Percentiles rank a stretch among this genome's conserved stretches.
phyloP scores from a whole-genome alignment of 1,140 invertebrate species.

The Colletes gigas region DNA sequence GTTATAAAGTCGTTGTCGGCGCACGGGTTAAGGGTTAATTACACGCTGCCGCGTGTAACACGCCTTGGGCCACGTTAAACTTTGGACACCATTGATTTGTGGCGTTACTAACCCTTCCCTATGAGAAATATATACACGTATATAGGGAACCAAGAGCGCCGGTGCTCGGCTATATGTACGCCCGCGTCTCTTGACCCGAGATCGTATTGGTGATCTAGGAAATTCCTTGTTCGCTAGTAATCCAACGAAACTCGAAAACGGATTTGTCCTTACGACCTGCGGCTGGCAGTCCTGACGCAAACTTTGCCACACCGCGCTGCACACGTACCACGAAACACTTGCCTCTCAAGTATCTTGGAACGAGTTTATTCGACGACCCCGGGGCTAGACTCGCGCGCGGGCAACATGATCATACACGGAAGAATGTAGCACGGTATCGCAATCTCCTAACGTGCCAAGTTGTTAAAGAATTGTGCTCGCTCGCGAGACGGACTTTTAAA shows the following conservation, averaged over 20 bases:
- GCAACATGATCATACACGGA: constrained; percentile 44
- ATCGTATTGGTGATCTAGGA: constrained; percentile 65
- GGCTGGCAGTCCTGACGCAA: constrained; percentile 62
- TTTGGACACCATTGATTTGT: constrained; percentile 76
- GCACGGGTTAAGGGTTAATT: constrained; percentile 72
- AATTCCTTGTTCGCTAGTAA: constrained; percentile 65
- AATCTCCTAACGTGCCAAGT: constrained; percentile 49
- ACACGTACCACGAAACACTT: constrained; percentile 63
- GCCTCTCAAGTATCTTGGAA: constrained; percentile 62
- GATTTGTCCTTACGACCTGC: constrained; percentile 69
- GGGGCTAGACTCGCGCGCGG: constrained; percentile 49
- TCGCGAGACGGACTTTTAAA: not conserved
- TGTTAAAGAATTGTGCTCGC: constrained; percentile 23
- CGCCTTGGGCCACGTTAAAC: constrained; percentile 69
- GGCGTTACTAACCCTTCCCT: constrained; percentile 53
- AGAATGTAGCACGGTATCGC: constrained; percentile 15
- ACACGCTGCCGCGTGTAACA: constrained; percentile 69
- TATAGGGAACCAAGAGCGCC: too few species aligned
- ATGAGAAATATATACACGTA: constrained; percentile 48
- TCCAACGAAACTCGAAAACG: constrained; percentile 70
- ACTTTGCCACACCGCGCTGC: constrained; percentile 53
- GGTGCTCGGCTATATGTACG: not conserved
- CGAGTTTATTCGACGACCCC: constrained; percentile 62
- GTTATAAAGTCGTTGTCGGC: constrained; percentile 71
- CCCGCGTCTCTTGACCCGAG: constrained; percentile 6